Base-by-base conservation (phyloP, 1,140 invertebrate species). In the Cheumatopsyche charites region DNA sequence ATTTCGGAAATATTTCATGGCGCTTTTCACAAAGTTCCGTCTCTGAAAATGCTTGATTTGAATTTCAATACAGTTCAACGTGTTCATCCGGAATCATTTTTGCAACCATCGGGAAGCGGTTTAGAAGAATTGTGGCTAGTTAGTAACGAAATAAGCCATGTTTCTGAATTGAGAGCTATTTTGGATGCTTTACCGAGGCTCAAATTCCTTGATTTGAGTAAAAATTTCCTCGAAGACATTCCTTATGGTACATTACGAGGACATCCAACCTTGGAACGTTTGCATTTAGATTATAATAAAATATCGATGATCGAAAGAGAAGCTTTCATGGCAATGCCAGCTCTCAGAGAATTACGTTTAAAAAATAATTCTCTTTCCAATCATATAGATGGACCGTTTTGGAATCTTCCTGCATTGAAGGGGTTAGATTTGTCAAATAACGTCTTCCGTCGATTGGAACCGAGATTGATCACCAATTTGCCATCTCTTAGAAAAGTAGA, bases 351-450 rank as follows among this genome's bases (percentile, higher is more conserved):
- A 80, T 82, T 96, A 17, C 85, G 92, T 75, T 82, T 95, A 63
- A 87, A 87, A 58, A 93, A 94, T 77, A 94, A 94, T 79, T 92
- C 90, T 4, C 79, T 94, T 15, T 87, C 87, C 0, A 88, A 90
- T 76, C 83, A 85, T 11, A 82, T 84, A 70, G 87, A 87, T 67
- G 82, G 87, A 71, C 91, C 92, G 0, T 90, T 91, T 77, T 94
- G 92, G 92, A 91, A 94, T 83, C 81, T 94, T 12, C 92, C 92
- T 0, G 87, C 89, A 6, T 82, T 94, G 2, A 94, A 94, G 82
- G 91, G 92, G 0, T 80, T 96, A 52, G 93, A 95, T 83, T 80
- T 95, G 26, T 90, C 92, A 0, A 84, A 86, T 43, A 96, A 96
- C 78, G 89, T 89, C 69, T 91, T 94, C 71, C 84, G 87, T 52